These are phyloP conservation scores for Spialia ferax DNA, from an alignment of 2,888 invertebrate genomes.

Conservation along the genomic window DNA sequence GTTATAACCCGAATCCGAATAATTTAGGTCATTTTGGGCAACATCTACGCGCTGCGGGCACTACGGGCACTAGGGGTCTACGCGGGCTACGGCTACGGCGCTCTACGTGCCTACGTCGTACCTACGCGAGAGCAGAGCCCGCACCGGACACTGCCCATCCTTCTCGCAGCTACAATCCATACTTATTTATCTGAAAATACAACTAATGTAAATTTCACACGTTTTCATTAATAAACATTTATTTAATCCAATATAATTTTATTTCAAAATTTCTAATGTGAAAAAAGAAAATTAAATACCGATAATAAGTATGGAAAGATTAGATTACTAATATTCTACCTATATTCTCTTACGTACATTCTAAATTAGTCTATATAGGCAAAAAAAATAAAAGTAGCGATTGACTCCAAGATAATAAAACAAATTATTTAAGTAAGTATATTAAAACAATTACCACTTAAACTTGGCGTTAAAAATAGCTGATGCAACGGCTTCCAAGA, in stretches of 20 bases:
- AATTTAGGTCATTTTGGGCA: conserved; percentile 1
- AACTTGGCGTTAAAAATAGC: conserved; percentile 33
- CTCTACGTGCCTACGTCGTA: conserved; percentile 33
- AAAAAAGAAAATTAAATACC: neutral
- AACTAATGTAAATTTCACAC: neutral
- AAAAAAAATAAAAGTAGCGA: no score
- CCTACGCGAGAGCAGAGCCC: conserved; percentile 37
- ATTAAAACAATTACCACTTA: conserved; percentile 31
- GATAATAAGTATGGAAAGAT: no score
- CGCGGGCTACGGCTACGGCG: conserved; percentile 30
- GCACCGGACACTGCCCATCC: conserved; percentile 25
- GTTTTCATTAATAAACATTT: no score
- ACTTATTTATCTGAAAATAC: conserved; percentile 29
- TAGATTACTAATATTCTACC: no score
- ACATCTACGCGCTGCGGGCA: conserved; percentile 14
- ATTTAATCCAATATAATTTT: no score
- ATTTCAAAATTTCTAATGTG: no score
- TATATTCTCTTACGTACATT: no score
- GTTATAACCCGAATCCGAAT: no score
- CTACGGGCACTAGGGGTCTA: no score
- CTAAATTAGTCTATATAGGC: no score
- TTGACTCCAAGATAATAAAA: neutral
- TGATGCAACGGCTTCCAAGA: conserved; percentile 31
- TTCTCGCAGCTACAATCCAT: conserved; percentile 37
- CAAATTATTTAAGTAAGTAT: neutral